Base-by-base conservation (phyloP, 2,888 invertebrate genomes). In the Aradus depressus region DNA sequence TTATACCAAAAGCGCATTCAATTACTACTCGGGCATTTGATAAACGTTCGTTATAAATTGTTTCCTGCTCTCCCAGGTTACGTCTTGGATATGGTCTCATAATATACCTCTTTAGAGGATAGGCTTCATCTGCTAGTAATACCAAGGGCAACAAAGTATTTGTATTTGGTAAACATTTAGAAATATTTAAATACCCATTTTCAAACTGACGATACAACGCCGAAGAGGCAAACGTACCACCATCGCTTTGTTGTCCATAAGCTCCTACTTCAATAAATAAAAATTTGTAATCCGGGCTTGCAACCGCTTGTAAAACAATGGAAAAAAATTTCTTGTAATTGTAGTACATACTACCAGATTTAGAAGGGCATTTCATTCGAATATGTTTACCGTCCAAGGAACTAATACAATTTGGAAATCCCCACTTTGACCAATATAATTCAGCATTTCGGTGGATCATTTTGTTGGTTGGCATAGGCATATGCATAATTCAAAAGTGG, bases 31-130 rank as follows among this genome's bases (percentile, higher is more conserved):
- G 35, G 19, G 49, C 48, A 19, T 38, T 49, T 14, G 43, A 50
- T 34, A 52, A 12, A 37, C 52, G 31, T 14, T 50, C 48, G 49
- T 52, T 52, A 31, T 35, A 52, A 35, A 52, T 49, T 42, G 45
- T 34, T 34, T 44, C 39, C 44, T 50, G 50, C 32, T 22, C 10
- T 22, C 8, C 23, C 43, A 52, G 25, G 26, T 48, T 49, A 14
- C 47, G 39, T 31, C 34, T 19, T 28, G 31, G 47, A 21, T 35
- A 45, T 35, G 45, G 34, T 37, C 23, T 35, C 22, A 45, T 3
- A 35, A 45, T 22, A 35, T 45, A 35, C 2, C 4, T 44, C 31
- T 31, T 44, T 32, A 44, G 31, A 31, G 31, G 26, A 44, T 44
- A 28, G 31, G 44, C 44, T 18, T 44, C 44, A 44, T 44, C 44